A percentile compares a stretch with the other conserved stretches of the same genome.
These are phyloP conservation scores for Amblyjoppa proteus DNA, from an alignment of 2,888 invertebrate species.

Conservation along the genomic window DNA sequence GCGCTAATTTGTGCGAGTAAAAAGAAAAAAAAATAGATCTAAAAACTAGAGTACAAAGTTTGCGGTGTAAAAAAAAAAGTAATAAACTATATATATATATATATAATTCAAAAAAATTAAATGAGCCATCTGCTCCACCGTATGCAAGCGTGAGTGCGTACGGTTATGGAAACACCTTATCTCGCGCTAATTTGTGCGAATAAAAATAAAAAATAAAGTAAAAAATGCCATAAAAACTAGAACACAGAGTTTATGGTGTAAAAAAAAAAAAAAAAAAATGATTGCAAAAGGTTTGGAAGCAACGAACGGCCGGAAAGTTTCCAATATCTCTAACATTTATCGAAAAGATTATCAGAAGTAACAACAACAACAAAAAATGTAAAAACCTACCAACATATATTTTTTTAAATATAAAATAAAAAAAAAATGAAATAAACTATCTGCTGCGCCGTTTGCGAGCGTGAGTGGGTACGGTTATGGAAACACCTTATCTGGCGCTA, in stretches of 20 bases:
- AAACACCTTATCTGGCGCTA: constrained; percentile 9
- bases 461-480: background rate
- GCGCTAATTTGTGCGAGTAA: constrained; percentile 19
- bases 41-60: constrained; percentile 12
- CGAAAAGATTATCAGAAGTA: too few species aligned
- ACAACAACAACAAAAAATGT: too few species aligned
- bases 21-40: background rate
- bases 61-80: background rate
- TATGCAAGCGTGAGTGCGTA: background rate
- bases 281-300: too few species aligned
- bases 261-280: background rate
- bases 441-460: background rate
- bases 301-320: too few species aligned
- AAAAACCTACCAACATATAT: too few species aligned
- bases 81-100: too few species aligned
- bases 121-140: background rate
- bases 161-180: constrained; percentile 1
- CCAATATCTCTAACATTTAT: too few species aligned
- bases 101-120: background rate
- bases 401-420: background rate
- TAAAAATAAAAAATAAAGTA: background rate
- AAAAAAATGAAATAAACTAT: background rate
- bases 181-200: constrained; percentile 27
- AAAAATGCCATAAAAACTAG: background rate
- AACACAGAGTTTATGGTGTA: background rate